Base-by-base conservation (phyloP, 1,140 invertebrate genomes). In the Pseudoatta argentina region DNA sequence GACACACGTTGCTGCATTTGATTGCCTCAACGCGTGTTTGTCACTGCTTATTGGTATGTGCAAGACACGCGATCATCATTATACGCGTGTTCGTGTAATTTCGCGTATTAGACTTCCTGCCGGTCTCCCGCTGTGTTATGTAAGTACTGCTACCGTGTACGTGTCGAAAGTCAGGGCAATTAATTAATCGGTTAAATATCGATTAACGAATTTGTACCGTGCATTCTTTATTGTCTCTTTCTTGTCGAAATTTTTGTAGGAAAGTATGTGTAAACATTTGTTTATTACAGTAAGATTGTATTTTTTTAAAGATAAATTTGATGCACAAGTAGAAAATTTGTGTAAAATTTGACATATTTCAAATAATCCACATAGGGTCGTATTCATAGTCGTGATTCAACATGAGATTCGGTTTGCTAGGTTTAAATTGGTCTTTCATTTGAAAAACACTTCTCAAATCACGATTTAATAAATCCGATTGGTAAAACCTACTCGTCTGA, bases 121-220 rank as follows among this genome's bases (percentile, higher is more conserved):
- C 59, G 39, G 48, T 24, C 27, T 12, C n/a, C 39, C 48, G 53
- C 16, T 34, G 61, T 51, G 61, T 90, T 88, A 67, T 53, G n/a
- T 51, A 89, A 89, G 63, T 59, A 57, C 21, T 63, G 12, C 8
- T 30, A 0, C 2, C 24, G 18, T 53, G 18, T 48, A n/a, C 57
- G 21, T 24, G 39, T 3, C 39, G 66, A 69, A 39, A 24, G 21
- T 63, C 18, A 51, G 4, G 4, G 2, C 34, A 59, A 73, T 87
- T 89, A 86, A 88, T 88, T 82, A 63, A 88, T 86, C 73, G 77
- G 72, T 83, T 61, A 30, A 30, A 30, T 44, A 72, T n/a, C 63
- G 21, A 21, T 21, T 63, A 12, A 21, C 3, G 67, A 73, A 78
- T n/a, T n/a, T 57, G 48, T 63, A 67, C 14, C 10, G 53, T 55